A percentile compares a stretch with the other conserved stretches of the same genome.
Conservation (phyloP, 2,888 invertebrate species). For the Heliconius hortense region DNA sequence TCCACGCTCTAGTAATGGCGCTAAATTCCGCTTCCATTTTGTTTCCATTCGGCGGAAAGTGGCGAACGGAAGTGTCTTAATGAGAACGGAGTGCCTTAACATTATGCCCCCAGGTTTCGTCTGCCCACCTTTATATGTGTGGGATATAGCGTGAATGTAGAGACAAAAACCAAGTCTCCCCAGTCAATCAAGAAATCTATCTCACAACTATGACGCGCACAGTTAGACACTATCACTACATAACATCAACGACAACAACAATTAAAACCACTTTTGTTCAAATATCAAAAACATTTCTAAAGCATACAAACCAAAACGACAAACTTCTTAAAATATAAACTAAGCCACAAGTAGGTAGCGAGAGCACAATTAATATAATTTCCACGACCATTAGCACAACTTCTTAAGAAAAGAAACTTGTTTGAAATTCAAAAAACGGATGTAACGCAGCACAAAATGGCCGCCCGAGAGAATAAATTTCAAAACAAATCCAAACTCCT, state of each 20-base stretch:
- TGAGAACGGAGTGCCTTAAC: too few relatives aligned
- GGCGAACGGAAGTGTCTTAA: too few relatives aligned
- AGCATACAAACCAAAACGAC: not conserved
- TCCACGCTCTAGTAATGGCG: too few relatives aligned
- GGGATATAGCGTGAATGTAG: too few relatives aligned
- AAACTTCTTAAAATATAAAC: conserved; percentile 14
- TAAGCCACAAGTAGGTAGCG: conserved; percentile 3
- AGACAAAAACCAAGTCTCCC: too few relatives aligned
- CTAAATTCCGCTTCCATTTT: too few relatives aligned
- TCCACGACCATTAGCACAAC: conserved; percentile 40
- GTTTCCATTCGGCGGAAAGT: too few relatives aligned
- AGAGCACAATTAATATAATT: conserved; percentile 38
- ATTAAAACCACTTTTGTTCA: not conserved
- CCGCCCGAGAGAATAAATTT: conserved; percentile 67
- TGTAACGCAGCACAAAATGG: conserved; percentile 68
- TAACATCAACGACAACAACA: not conserved
- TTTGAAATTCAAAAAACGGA: conserved; percentile 76
- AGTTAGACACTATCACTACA: too few relatives aligned
- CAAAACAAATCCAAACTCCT: conserved; percentile 73
- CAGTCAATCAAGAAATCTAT: too few relatives aligned
- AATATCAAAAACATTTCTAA: not conserved
- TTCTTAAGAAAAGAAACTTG: conserved; percentile 40
- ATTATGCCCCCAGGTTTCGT: too few relatives aligned
- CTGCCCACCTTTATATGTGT: too few relatives aligned
- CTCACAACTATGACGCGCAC: too few relatives aligned